phyloP scores from a whole-genome alignment of 2,797 vertebrate species.

The Aeoliscus strigatus region DNA sequence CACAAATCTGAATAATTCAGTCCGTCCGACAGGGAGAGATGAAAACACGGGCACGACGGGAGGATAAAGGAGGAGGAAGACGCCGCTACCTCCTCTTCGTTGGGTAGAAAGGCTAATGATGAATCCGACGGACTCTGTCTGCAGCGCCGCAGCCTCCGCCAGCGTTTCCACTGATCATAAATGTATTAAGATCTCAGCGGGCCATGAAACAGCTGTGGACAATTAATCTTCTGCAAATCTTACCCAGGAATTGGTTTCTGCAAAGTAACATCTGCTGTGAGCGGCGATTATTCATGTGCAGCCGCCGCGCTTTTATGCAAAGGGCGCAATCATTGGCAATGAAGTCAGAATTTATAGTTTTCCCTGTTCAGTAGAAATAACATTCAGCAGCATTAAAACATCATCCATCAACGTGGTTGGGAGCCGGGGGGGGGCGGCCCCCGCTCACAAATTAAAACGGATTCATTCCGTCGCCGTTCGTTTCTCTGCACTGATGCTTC shows the following conservation, averaged over 20 bases:
- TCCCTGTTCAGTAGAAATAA: constrained; percentile 99
- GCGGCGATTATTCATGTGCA: constrained; percentile 93
- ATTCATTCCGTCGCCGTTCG: too few species aligned
- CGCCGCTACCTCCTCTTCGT: constrained; percentile 68
- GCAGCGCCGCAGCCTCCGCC: constrained; percentile 77
- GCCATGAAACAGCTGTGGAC: constrained; percentile 99
- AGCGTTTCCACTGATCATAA: constrained; percentile 99
- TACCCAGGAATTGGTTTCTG: constrained; percentile 94
- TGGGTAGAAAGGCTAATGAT: constrained; percentile 81
- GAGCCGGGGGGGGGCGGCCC: constrained; percentile 62
- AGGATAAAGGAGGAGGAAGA: constrained; percentile 49
- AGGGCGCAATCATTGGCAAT: constrained; percentile 92
- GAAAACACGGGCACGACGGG: too few species aligned
- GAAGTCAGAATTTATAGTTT: constrained; percentile 99
- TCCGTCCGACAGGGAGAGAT: constrained; percentile 40
- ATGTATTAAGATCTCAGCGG: constrained; percentile 99
- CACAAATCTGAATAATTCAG: constrained; percentile 99
- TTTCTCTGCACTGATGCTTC: too few species aligned
- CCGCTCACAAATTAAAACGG: too few species aligned
- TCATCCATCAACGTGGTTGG: constrained; percentile 98
- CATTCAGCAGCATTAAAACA: constrained; percentile 99
- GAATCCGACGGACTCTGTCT: constrained; percentile 80
- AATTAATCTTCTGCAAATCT: constrained; percentile 99
- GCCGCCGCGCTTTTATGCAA: constrained; percentile 87
- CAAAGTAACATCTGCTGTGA: constrained; percentile 92